Conservation (phyloP, 2,888 invertebrate genomes). For the Nemoura dubitans region DNA sequence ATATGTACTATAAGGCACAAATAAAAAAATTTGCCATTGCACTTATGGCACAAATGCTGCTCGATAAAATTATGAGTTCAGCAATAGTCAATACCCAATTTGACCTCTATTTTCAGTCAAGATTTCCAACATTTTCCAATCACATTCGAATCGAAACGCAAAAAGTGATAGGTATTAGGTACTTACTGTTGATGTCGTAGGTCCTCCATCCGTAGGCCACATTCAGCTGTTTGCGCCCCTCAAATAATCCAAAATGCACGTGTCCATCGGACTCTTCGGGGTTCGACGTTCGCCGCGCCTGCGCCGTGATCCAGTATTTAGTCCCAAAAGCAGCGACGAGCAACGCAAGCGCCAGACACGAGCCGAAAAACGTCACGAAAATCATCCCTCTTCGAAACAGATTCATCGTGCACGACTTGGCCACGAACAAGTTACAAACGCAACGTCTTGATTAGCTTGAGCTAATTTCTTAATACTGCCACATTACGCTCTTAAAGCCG, state of each 20-base stretch:
- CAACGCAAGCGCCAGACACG: slow-evolving; percentile 79
- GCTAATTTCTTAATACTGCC: neutral
- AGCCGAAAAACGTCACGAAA: slow-evolving; percentile 82
- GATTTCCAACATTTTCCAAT: neutral
- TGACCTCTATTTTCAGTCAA: too few relatives aligned
- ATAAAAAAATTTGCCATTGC: too few relatives aligned
- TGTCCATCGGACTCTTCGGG: slow-evolving; percentile 75
- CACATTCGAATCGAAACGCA: too few relatives aligned
- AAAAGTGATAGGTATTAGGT: neutral
- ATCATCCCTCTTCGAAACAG: slow-evolving; percentile 80
- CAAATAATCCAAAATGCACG: slow-evolving; percentile 86
- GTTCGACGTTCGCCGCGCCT: slow-evolving; percentile 73
- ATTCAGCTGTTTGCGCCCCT: slow-evolving; percentile 84
- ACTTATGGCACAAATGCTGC: too few relatives aligned
- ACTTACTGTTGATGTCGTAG: slow-evolving; percentile 79
- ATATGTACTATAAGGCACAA: too few relatives aligned
- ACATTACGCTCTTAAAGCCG: neutral
- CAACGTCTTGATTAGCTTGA: neutral
- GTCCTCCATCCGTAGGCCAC: slow-evolving; percentile 82
- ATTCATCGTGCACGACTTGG: slow-evolving; percentile 65
- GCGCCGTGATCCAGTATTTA: slow-evolving; percentile 83
- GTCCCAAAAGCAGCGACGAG: slow-evolving; percentile 85
- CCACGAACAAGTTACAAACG: too few relatives aligned
- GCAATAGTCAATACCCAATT: too few relatives aligned
- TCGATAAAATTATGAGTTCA: too few relatives aligned